These are phyloP conservation scores for Caenorhabditis imperialis DNA, from an alignment of 2,888 invertebrate species.

Conservation along the genomic window DNA sequence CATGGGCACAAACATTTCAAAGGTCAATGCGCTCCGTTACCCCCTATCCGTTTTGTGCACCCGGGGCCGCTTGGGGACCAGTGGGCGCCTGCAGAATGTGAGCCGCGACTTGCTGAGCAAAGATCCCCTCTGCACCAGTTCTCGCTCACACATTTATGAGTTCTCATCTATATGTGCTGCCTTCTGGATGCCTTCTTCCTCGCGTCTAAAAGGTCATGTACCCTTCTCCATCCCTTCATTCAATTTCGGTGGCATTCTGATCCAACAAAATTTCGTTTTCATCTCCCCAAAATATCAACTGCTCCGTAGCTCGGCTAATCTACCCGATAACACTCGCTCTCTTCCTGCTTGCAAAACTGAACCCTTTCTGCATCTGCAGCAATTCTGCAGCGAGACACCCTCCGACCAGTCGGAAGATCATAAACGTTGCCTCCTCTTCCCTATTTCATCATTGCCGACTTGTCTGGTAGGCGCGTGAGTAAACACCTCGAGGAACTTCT, in stretches of 20 bases:
- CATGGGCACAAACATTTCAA: conserved; percentile 13
- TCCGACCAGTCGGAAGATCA: too few relatives aligned
- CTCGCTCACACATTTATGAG: conserved; percentile 23
- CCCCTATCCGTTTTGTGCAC: too few relatives aligned
- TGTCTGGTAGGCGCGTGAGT: background rate
- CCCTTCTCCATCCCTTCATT: background rate
- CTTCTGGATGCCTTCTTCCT: too few relatives aligned
- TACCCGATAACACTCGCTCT: too few relatives aligned
- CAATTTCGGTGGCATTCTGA: background rate
- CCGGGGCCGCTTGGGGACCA: too few relatives aligned
- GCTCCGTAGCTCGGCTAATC: background rate
- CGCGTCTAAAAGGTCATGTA: background rate
- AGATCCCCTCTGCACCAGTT: too few relatives aligned
- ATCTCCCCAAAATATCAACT: background rate
- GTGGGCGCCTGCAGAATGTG: too few relatives aligned
- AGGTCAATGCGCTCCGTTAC: background rate
- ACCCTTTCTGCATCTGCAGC: too few relatives aligned
- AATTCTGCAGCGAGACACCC: too few relatives aligned
- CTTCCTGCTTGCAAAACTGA: too few relatives aligned
- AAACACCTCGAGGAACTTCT: too few relatives aligned
- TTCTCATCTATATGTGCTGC: conserved; percentile 13
- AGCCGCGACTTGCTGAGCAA: too few relatives aligned
- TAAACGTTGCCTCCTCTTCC: conserved; percentile 5
- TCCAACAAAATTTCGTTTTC: background rate
- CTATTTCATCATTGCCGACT: background rate